A percentile compares a stretch with the other conserved stretches of the same genome.
Evolutionary conservation across 1,140 invertebrate species (phyloP).

Genomic region (Drosophila arawakana): DNA sequence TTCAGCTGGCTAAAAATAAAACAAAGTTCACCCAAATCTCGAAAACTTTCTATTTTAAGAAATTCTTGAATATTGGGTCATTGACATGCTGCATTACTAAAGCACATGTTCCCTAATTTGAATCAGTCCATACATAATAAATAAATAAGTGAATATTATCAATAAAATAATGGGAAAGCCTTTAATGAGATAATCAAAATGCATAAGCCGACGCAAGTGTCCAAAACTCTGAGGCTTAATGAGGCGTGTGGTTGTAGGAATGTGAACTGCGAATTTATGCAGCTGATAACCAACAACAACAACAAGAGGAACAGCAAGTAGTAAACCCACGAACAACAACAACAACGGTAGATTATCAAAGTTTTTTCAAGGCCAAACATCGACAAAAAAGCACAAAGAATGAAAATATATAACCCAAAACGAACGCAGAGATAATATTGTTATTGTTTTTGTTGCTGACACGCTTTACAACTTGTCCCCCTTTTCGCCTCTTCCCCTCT

Average conservation of each 20-base stretch:
- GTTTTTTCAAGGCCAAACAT: conserved; percentile 50
- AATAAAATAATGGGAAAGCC: not conserved
- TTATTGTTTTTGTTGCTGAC: conserved; percentile 28
- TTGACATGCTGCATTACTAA: conserved; percentile 23
- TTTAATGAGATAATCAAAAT: conserved; percentile 51
- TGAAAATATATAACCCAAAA: not conserved
- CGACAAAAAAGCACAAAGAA: conserved; percentile 13
- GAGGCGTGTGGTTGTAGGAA: conserved; percentile 33
- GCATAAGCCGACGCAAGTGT: conserved; percentile 24
- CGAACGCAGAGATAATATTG: conserved; percentile 28
- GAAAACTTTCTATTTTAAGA: not conserved
- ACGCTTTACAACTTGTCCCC: conserved; percentile 22
- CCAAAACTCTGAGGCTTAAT: conserved; percentile 33
- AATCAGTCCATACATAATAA: not conserved
- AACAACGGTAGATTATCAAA: conserved; percentile 23
- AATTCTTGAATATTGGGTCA: conserved; percentile 25
- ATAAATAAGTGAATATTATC: conserved; percentile 1
- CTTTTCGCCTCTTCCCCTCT: no score
- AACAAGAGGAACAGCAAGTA: not conserved
- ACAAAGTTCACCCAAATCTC: not conserved
- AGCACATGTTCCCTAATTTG: not conserved
- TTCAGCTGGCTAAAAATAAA: not conserved
- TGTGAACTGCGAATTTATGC: conserved; percentile 48
- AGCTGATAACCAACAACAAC: conserved; percentile 23
- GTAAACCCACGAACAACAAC: conserved; percentile 9